Base-by-base conservation (phyloP, 2,888 invertebrate genomes). In the Saturnia pavonia region DNA sequence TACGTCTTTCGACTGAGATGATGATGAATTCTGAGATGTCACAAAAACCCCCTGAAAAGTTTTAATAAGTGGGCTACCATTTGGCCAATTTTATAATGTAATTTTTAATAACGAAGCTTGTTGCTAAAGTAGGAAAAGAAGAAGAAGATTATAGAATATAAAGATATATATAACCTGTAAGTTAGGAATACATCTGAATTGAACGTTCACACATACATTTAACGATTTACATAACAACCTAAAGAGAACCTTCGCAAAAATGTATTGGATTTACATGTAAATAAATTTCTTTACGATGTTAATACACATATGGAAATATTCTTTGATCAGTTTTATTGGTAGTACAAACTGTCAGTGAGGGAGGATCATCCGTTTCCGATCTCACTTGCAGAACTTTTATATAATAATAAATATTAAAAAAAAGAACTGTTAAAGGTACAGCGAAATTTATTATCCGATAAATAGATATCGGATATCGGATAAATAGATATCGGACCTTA, bases 401-500 rank as follows among this genome's bases (percentile, higher is more conserved):
- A 65, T 65, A 71, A n/a, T n/a, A n/a, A n/a, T n/a, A n/a, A n/a
- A n/a, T n/a, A n/a, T n/a, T n/a, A n/a, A n/a, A n/a, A n/a, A n/a
- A 65, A 68, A 68, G 63, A 68, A 34, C 63, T 51, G 67, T 54
- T 40, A 68, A 71, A 63, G 54, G 67, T 63, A 19, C 68, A 40
- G 68, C 6, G 40, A 63, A 68, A 71, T 71, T 71, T 71, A 68
- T 71, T 68, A 68, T 51, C 51, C 68, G 19, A 27, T 63, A 71
- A 68, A 68, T 68, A 71, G 68, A 68, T 71, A n/a, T 68, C 51
- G 60, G n/a, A n/a, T 68, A 68, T 51, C 51, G 65, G 19, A 27
- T 63, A 71, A 68, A 68, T 68, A 71, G 68, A 68, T 71, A n/a
- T 68, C 51, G 60, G n/a, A n/a, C n/a, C n/a, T 51, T 71, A 45